Evolutionary conservation across 2,797 vertebrate genomes (phyloP), one percentile per base, ranked within the genome.

Genomic region (Platyrinchus mystaceus): DNA sequence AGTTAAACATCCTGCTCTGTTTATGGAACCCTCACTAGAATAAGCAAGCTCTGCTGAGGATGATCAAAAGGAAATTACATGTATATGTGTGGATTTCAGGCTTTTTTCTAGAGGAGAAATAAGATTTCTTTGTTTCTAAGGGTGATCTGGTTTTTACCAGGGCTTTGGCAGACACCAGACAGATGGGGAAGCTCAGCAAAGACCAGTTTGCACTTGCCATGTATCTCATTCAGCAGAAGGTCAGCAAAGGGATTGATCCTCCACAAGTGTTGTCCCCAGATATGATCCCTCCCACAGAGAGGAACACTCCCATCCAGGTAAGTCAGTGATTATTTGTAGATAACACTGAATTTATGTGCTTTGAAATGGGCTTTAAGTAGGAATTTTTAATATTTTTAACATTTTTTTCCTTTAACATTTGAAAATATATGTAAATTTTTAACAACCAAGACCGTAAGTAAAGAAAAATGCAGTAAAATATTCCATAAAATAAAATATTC

Each of bases 161-260:
- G 99, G 98, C 99, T 84, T 96, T 99, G 96, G 99, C 99, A 21
- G 99, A 99, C 95, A 99, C 99, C 3, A 98, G 99, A 75, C 99
- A 99, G 97, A 98, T 98, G 80, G 99, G 99, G 28, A 99, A 99
- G 96, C 97, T 99, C 80, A 99, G 98, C 88, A 98, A 99, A 83
- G 99, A 99, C 81, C 99, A 99, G 96, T 99, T 99, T 94, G 98
- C 98, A 15, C 97, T 99, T 7, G 99, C 99, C 87, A 99, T 99
- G 99, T 97, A 99, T 97, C 97, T 99, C 94, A 99, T 99, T 93
- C 99, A 99, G 79, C 99, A 99, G 98, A 99, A 99, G 97, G 99
- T 99, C 96, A 98, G 98, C 97, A 99, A 99, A 97, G 99, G 99
- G 84, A 75, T 99, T 27, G 99, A 99, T 95, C 99, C 99, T 46